These are phyloP conservation scores for Caenorhabditis sp. DNA, from an alignment of 2,888 invertebrate species.

Conservation along the genomic window DNA sequence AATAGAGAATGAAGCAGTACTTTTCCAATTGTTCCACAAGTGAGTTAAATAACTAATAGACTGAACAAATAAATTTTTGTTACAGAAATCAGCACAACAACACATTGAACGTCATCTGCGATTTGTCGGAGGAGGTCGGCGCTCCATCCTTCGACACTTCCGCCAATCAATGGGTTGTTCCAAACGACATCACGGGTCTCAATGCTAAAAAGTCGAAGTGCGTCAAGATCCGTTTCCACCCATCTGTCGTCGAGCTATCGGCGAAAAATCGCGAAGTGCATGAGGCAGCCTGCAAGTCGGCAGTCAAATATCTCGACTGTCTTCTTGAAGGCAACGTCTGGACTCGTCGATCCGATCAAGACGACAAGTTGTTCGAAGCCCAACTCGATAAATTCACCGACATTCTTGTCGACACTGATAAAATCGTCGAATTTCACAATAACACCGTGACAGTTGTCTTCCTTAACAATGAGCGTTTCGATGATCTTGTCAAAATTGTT, in stretches of 20 bases:
- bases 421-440: constrained; percentile 30
- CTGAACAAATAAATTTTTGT: too few species aligned
- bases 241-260: constrained; percentile 28
- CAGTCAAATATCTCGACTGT: constrained; percentile 32
- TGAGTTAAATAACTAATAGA: neutral
- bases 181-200: constrained; percentile 31
- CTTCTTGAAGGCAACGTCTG: constrained; percentile 37
- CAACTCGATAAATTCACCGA: constrained; percentile 20
- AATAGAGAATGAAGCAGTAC: constrained; percentile 36
- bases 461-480: constrained; percentile 24
- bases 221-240: constrained; percentile 36
- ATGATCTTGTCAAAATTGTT: constrained; percentile 33
- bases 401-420: constrained; percentile 21
- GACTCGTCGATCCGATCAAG: constrained; percentile 21
- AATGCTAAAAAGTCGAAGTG: constrained; percentile 33
- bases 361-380: constrained; percentile 22
- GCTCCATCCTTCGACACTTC: constrained; percentile 22
- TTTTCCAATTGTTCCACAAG: constrained; percentile 31
- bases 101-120: constrained; percentile 36
- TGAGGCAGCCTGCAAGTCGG: constrained; percentile 27
- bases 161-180: constrained; percentile 37
- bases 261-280: constrained; percentile 24
- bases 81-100: constrained; percentile 31
- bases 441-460: constrained; percentile 15
- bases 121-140: constrained; percentile 33